These are phyloP conservation scores for Lithophane leautieri DNA, from an alignment of 2,888 invertebrate genomes.

Conservation along the genomic window DNA sequence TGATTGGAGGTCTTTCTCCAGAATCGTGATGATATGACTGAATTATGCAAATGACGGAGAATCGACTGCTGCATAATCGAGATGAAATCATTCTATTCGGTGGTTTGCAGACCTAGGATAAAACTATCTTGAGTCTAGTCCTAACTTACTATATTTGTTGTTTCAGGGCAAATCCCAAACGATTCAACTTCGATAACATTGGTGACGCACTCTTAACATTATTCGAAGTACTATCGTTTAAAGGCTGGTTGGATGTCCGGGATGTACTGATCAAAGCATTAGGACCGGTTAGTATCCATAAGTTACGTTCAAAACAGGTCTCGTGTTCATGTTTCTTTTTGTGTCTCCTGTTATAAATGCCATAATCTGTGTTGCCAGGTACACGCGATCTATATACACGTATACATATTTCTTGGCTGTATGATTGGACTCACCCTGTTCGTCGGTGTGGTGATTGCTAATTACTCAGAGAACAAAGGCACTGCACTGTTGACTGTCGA, in stretches of 20 bases:
- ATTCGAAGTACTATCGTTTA: conserved; percentile 99
- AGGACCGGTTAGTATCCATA: conserved; percentile 94
- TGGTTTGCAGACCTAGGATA: not conserved
- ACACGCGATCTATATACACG: conserved; percentile 99
- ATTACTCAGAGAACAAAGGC: conserved; percentile 99
- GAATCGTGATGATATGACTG: not conserved
- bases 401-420: conserved; percentile 99
- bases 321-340: not conserved
- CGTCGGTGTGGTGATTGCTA: conserved; percentile 99
- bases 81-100: not conserved
- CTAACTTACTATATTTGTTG: conserved; percentile 9
- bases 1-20: not conserved
- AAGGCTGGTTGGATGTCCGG: conserved; percentile 99
- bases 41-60: not conserved
- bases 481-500: conserved; percentile 99
- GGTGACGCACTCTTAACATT: conserved; percentile 99
- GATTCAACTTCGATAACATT: conserved; percentile 99
- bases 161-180: conserved; percentile 98
- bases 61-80: not conserved
- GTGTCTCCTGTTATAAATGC: not conserved
- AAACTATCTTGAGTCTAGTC: conserved; percentile 19
- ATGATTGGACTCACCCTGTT: conserved; percentile 99
- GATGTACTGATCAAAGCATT: conserved; percentile 99
- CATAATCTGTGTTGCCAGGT: conserved; percentile 90
- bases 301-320: not conserved